Base-by-base conservation (phyloP, 2,888 invertebrate genomes). In the Hemicrepidius hirtus region DNA sequence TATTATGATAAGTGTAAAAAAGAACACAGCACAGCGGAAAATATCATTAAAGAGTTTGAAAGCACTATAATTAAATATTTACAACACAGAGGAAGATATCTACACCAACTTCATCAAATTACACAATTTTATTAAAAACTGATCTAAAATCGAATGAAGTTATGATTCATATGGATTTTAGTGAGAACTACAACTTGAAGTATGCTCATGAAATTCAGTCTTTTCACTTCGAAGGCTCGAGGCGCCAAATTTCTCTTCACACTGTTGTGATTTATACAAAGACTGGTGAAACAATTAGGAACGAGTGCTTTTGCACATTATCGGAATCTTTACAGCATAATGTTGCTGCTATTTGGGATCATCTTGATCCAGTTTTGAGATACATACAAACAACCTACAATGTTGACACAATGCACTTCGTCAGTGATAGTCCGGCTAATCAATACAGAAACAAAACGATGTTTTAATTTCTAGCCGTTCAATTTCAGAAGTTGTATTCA, bases 341-440 rank as follows among this genome's bases (percentile, higher is more conserved):
- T 57, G 82, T 84, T 40, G 77, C 79, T 53, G 84, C 84, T 13
- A 83, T 86, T 59, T 86, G 86, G 84, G 82, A 81, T 40, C 84
- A 83, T 86, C 57, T 86, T 86, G 84, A 82, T 81, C 41, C 84
- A 74, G 74, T 81, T 21, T 74, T 82, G 1, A 70, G 76, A 60
- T 40, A 60, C 59, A 53, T 81, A 16, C 65, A 73, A 63, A n/a
- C 66, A 6, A 49, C 75, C n/a, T 67, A 80, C 16, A 63, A 71
- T 12, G 18, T 50, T 12, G 28, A 49, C 4, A 63, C 35, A 57
- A 50, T 85, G 5, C 82, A 85, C 75, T 84, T 85, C 62, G 21
- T 83, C 3, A 84, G 82, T 68, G 85, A 86, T 75, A 82, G 84
- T 3, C 85, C 86, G 3, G 78, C 79, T 0, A 83, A 82, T 5